These are phyloP conservation scores for Pseudomyrmex dendroicus DNA, from an alignment of 1,140 invertebrate genomes.

Conservation along the genomic window DNA sequence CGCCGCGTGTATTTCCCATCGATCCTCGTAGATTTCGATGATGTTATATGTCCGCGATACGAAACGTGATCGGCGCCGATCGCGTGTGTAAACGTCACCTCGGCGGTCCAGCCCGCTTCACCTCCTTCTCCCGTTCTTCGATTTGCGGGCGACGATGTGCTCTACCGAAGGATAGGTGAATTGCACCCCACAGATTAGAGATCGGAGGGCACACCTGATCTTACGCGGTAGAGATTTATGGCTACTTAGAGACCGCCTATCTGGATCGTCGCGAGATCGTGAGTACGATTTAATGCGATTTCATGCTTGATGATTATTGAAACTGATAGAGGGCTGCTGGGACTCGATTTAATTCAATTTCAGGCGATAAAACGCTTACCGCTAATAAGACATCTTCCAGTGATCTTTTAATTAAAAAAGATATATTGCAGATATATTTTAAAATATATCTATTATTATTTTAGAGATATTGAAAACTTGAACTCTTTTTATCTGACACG, in stretches of 20 bases:
- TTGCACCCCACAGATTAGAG: constrained; percentile 32
- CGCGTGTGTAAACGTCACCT: constrained; percentile 60
- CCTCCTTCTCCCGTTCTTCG: neutral
- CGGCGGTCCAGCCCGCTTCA: neutral
- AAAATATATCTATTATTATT: too few relatives aligned
- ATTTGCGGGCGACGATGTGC: constrained; percentile 22
- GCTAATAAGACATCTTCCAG: too few relatives aligned
- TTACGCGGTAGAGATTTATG: constrained; percentile 36
- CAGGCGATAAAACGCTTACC: neutral
- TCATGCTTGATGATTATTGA: constrained; percentile 22
- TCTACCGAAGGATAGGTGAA: constrained; percentile 16
- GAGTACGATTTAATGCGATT: constrained; percentile 21
- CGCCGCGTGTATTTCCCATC: constrained; percentile 52
- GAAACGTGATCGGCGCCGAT: constrained; percentile 56
- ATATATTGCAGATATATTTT: too few relatives aligned
- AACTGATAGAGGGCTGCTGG: neutral
- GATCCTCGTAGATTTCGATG: constrained; percentile 43
- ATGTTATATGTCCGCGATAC: constrained; percentile 33
- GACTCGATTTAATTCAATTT: constrained; percentile 6
- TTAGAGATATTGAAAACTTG: too few relatives aligned
- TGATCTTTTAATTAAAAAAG: too few relatives aligned
- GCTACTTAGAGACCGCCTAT: constrained; percentile 1
- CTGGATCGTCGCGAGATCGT: constrained; percentile 7
- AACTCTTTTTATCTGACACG: too few relatives aligned
- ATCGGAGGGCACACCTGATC: constrained; percentile 31